Base-by-base conservation (phyloP, 2,888 invertebrate species). In the Hylaea fasciaria region DNA sequence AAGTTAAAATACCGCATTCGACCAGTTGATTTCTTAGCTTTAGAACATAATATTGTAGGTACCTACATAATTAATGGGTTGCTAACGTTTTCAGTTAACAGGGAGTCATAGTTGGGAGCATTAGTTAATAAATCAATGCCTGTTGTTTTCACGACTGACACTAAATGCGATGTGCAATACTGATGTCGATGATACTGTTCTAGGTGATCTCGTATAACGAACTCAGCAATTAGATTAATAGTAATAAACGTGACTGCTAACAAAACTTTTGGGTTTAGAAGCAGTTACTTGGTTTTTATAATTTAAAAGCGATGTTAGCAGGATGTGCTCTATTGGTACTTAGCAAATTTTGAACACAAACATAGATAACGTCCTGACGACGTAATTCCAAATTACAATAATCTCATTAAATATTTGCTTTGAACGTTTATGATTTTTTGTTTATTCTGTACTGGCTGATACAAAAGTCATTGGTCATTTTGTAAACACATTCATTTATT, bases 241-340 rank as follows among this genome's bases (percentile, higher is more conserved):
- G 22, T n/a, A n/a, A n/a, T n/a, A n/a, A n/a, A n/a, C n/a, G n/a
- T n/a, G 5, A 22, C 22, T 22, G 22, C 2, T 22, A 3, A 3
- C 32, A 32, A 22, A 22, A 22, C 22, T 22, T 22, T 32, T 32
- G 32, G 1, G 7, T 10, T 37, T 11, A 12, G 10, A 12, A 37
- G 12, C 37, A 12, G 37, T 37, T 37, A 3, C 10, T 29, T 11
- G 8, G 9, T 43, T 52, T 52, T 50, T 32, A 37, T 62, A 60
- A 72, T 71, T 80, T 71, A 71, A 72, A 78, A 74, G 54, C 64
- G 64, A 68, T 71, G 66, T 77, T 78, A 87, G 73, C 87, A 87
- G 87, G 87, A 87, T 88, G 77, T 83, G 62, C 53, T 35, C 62
- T 77, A 70, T 80, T 77, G 65, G 60, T 69, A 64, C 62, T 70